Evolutionary conservation across 2,113 vertebrate species (phyloP).

Genomic region (Phoxinus phoxinus): DNA sequence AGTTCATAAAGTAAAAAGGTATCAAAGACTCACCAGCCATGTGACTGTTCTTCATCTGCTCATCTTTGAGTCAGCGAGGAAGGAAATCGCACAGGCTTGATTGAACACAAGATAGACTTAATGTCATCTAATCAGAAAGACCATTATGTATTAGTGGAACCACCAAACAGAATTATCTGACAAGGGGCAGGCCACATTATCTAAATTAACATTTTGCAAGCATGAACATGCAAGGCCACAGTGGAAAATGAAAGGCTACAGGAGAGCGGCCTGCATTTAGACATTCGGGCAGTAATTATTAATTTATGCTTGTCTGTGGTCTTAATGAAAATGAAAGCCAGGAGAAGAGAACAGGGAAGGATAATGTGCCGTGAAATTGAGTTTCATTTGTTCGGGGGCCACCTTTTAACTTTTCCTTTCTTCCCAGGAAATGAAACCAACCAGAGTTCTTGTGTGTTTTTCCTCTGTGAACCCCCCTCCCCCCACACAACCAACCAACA

Average conservation of each 20-base stretch:
- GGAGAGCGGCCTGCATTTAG: conserved; percentile 92
- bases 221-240: conserved; percentile 92
- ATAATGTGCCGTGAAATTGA: conserved; percentile 99
- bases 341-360: conserved; percentile 96
- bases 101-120: conserved; percentile 93
- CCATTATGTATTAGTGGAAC: conserved; percentile 97
- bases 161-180: conserved; percentile 94
- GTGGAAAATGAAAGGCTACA: conserved; percentile 84
- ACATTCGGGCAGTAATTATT: conserved; percentile 99
- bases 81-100: conserved; percentile 85
- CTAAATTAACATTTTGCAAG: conserved; percentile 99
- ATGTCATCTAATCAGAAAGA: conserved; percentile 98
- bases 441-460: conserved; percentile 63
- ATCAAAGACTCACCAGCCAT: conserved; percentile 62
- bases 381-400: conserved; percentile 96
- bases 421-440: conserved; percentile 82
- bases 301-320: conserved; percentile 99
- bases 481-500: background rate
- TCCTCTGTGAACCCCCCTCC: conserved; percentile 37
- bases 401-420: conserved; percentile 87
- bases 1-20: conserved; percentile 56
- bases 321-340: conserved; percentile 99
- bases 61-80: conserved; percentile 73
- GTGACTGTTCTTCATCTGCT: conserved; percentile 67
- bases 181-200: conserved; percentile 95